Conservation (phyloP, 2,113 vertebrate species). For the Aphelocoma coerulescens region DNA sequence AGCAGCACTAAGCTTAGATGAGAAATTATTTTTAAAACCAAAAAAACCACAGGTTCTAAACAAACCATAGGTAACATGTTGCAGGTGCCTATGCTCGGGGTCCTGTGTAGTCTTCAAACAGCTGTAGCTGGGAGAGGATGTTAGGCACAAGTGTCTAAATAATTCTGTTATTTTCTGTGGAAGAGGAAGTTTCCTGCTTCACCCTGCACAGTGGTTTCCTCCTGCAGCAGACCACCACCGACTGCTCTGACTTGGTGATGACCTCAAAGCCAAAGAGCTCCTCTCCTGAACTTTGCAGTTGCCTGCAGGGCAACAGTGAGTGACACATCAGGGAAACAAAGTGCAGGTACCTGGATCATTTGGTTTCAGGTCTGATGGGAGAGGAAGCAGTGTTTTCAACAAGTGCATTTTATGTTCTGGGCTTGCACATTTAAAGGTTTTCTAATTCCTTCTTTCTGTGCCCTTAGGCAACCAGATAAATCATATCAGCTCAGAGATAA, state of each 20-base stretch:
- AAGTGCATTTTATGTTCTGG: constrained; percentile 19
- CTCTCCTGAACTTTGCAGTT: neutral
- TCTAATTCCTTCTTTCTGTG: neutral
- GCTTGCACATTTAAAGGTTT: neutral
- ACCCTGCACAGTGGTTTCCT: neutral
- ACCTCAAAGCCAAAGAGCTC: constrained; percentile 22
- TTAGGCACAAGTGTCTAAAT: neutral
- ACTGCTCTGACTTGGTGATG: neutral
- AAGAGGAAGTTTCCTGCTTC: neutral
- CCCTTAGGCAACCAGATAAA: neutral
- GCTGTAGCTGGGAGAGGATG: neutral
- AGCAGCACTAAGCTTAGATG: neutral
- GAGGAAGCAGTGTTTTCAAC: neutral
- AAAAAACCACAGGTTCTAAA: neutral
- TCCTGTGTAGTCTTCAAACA: neutral
- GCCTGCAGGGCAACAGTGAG: neutral
- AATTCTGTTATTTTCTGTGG: neutral
- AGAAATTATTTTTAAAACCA: neutral
- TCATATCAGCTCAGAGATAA: neutral
- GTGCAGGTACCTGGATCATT: neutral
- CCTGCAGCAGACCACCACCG: neutral
- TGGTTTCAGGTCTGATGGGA: neutral
- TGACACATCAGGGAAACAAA: neutral
- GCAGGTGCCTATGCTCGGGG: neutral
- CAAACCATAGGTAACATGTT: neutral